Conservation (phyloP, 2,113 vertebrate species). For the Gambusia affinis region DNA sequence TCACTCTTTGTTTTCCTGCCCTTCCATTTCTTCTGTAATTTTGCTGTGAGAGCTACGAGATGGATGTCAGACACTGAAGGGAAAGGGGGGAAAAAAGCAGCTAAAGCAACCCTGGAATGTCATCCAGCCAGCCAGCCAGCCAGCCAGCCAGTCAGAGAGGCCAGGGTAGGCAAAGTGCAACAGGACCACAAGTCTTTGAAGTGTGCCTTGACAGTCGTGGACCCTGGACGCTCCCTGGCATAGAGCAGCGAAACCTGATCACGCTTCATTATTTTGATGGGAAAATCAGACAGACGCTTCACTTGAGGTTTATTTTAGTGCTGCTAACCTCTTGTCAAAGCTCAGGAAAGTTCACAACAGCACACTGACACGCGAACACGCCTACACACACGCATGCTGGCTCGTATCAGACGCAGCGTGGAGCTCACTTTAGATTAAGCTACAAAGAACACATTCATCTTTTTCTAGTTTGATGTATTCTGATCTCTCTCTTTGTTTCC, state of each 20-base stretch:
- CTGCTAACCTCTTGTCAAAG: slow-evolving; percentile 62
- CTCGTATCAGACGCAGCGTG: slow-evolving; percentile 22
- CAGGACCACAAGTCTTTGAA: slow-evolving; percentile 68
- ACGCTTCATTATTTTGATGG: slow-evolving; percentile 75
- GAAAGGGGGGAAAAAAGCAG: not conserved
- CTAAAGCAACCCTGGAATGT: slow-evolving; percentile 59
- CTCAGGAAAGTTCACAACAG: slow-evolving; percentile 27
- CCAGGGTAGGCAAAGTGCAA: slow-evolving; percentile 51
- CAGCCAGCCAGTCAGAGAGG: slow-evolving; percentile 43
- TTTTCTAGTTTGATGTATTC: slow-evolving; percentile 59
- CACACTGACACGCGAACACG: not conserved
- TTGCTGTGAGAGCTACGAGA: slow-evolving; percentile 29
- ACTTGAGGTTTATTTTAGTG: slow-evolving; percentile 64
- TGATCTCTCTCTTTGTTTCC: slow-evolving; percentile 68
- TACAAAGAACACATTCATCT: slow-evolving; percentile 72
- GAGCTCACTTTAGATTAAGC: slow-evolving; percentile 70
- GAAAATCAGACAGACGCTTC: slow-evolving; percentile 73
- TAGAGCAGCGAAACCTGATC: slow-evolving; percentile 56
- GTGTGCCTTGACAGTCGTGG: slow-evolving; percentile 65
- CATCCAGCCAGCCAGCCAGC: slow-evolving; percentile 45
- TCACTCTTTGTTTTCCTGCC: slow-evolving; percentile 4
- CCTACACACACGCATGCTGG: slow-evolving; percentile 8
- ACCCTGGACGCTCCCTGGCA: slow-evolving; percentile 66
- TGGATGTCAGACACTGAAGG: slow-evolving; percentile 35
- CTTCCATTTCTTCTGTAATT: slow-evolving; percentile 43